Percentiles rank a stretch among this genome's conserved stretches.
These are phyloP conservation scores for Carettochelys insculpta DNA, from an alignment of 2,113 vertebrate genomes.

Conservation along the genomic window DNA sequence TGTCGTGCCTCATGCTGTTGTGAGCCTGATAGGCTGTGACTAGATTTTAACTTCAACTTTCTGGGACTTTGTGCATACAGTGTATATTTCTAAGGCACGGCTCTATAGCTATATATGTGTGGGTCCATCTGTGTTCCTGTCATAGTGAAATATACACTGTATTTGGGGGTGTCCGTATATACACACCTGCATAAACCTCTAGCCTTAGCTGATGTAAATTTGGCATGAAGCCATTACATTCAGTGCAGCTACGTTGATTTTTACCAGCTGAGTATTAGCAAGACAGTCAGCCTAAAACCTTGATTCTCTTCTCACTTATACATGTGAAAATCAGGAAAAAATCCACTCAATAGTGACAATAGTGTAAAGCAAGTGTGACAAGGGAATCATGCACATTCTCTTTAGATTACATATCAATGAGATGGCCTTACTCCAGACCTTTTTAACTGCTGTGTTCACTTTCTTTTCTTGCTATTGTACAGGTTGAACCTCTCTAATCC, in stretches of 20 bases:
- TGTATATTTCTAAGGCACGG: not conserved
- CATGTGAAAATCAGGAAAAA: not conserved
- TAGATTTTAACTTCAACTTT: slow-evolving; percentile 27
- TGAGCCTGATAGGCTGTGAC: slow-evolving; percentile 80
- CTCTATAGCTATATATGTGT: accelerated
- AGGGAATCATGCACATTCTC: not conserved
- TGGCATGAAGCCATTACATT: not conserved
- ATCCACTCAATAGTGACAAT: not conserved
- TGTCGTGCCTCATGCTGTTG: slow-evolving; percentile 85
- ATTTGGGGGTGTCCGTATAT: not conserved
- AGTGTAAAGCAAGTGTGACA: slow-evolving; percentile 12
- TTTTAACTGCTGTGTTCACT: not conserved
- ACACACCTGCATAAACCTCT: not conserved
- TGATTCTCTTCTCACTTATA: not conserved
- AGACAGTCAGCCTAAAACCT: not conserved
- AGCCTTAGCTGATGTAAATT: not conserved
- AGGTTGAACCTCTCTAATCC: too few relatives aligned
- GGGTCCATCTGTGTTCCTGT: not conserved
- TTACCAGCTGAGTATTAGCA: not conserved
- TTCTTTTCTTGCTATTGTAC: not conserved
- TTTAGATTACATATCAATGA: not conserved
- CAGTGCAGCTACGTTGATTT: not conserved
- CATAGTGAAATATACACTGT: not conserved
- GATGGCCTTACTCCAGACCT: not conserved
- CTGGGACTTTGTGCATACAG: not conserved